phyloP scores from a whole-genome alignment of 2,888 invertebrate species.

The Campaea margaritaria region DNA sequence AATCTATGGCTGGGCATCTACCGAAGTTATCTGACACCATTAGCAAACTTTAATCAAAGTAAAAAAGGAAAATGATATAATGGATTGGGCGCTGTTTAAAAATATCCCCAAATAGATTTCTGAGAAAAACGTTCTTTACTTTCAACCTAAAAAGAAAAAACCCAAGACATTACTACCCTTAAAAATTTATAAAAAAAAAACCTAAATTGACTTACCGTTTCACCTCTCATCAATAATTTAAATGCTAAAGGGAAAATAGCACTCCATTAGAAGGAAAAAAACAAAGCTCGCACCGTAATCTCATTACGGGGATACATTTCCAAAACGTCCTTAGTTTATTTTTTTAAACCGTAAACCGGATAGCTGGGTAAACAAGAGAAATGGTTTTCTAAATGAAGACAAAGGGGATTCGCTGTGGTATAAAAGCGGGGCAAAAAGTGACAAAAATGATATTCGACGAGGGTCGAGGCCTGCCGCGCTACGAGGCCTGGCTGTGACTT shows the following conservation, averaged over 20 bases:
- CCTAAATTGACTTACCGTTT: constrained; percentile 18
- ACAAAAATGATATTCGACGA: constrained; percentile 67
- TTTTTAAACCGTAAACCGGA: constrained; percentile 51
- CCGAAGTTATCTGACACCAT: too few species aligned
- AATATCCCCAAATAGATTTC: too few species aligned
- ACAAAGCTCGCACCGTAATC: constrained; percentile 29
- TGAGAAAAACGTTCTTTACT: too few species aligned
- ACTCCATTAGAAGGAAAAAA: constrained; percentile 21
- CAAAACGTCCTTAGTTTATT: constrained; percentile 39
- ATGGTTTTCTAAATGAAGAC: constrained; percentile 72
- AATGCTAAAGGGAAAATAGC: constrained; percentile 19
- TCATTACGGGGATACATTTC: constrained; percentile 36
- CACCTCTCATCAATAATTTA: constrained; percentile 27
- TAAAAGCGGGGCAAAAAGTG: constrained; percentile 56
- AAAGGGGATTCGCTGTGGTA: constrained; percentile 60
- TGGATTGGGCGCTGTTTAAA: too few species aligned
- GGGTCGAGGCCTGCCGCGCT: constrained; percentile 24
- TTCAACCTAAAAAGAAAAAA: neutral
- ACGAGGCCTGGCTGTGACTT: neutral
- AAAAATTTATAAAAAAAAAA: neutral
- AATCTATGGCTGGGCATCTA: too few species aligned
- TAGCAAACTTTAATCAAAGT: too few species aligned
- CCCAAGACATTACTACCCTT: neutral
- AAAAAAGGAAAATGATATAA: too few species aligned
- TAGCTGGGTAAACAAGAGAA: constrained; percentile 71